Base-by-base conservation (phyloP, 2,113 vertebrate genomes). In the Hiodon tergisus region DNA sequence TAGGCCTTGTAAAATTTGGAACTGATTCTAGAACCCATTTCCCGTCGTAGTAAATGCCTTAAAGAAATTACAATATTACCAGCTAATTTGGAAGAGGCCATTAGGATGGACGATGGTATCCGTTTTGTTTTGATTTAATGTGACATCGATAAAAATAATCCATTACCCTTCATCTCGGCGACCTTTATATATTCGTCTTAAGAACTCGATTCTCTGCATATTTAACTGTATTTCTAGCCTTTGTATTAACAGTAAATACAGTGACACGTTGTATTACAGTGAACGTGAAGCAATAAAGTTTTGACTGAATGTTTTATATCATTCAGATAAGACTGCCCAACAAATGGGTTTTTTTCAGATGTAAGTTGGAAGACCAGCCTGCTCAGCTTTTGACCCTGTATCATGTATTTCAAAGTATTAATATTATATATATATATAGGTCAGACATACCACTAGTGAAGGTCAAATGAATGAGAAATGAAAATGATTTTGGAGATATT, bases 201-300 rank as follows among this genome's bases (percentile, higher is more conserved):
- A 91, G 89, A 92, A 92, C 91, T 91, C 90, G 91, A 92, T 94
- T 93, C 90, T 90, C 90, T 91, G 80, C 91, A 90, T 90, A 87
- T 93, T 92, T 92, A 93, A 93, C 92, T 91, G 90, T 90, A 91
- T 91, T 91, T 31, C 90, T 88, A 90, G 87, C 89, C 85, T 91
- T 90, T 89, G 89, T 93, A 91, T 91, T 91, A 48, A 14, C 16
- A 68, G 50, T 2, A 68, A 7, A 50, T n/a, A 51, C 14, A 13
- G 66, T 68, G 66, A 68, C 48, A 68, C 50, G 50, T 68, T 68
- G 5, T 50, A 6, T 50, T 68, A 51, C 50, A 89, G 90, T 89
- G 90, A 87, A 90, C 84, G 86, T 11, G 51, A n/a, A 51, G 47
- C 11, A 13, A 60, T 17, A 60, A 72, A 72, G 11, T 72, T 72